Percentiles rank a stretch among this genome's conserved stretches.
phyloP scores from a whole-genome alignment of 2,888 invertebrate species.

The Falcaria lacertinaria region DNA sequence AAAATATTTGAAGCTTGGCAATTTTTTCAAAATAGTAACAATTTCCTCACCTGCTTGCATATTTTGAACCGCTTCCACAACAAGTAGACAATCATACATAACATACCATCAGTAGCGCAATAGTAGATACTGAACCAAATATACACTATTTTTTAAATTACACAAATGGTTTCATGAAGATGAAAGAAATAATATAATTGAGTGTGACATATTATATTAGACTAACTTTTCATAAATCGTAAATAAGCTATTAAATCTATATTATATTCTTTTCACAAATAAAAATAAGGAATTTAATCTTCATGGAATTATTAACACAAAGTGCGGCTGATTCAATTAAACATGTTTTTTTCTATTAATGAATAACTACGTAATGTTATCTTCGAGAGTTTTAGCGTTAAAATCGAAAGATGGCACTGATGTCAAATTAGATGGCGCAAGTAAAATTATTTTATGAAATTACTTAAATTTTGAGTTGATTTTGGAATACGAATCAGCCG shows the following conservation, averaged over 20 bases:
- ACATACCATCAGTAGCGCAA: slow-evolving; percentile 16
- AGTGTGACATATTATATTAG: no score
- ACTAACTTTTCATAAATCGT: no score
- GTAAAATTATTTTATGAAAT: slow-evolving; percentile 1
- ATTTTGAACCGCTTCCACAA: not conserved
- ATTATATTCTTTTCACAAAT: no score
- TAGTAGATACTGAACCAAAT: slow-evolving; percentile 14
- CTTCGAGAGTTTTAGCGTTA: not conserved
- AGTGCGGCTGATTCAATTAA: slow-evolving; percentile 28
- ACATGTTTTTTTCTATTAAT: slow-evolving; percentile 10
- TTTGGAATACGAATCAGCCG: slow-evolving; percentile 40
- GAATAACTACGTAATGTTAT: not conserved
- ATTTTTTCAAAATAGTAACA: no score
- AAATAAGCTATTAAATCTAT: no score
- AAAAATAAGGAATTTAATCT: slow-evolving; percentile 21
- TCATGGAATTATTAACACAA: slow-evolving; percentile 20
- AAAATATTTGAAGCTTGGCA: no score
- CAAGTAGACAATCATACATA: slow-evolving; percentile 10
- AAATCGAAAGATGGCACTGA: no score
- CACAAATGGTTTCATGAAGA: slow-evolving; percentile 19
- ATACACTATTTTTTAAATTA: slow-evolving; percentile 14
- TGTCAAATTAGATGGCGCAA: no score
- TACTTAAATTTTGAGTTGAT: not conserved
- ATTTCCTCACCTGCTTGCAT: not conserved
- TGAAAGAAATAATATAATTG: slow-evolving; percentile 5